A percentile compares a stretch with the other conserved stretches of the same genome.
Conservation (phyloP, 92 coral and sea anemone species). For the Blastomussa wellsi region DNA sequence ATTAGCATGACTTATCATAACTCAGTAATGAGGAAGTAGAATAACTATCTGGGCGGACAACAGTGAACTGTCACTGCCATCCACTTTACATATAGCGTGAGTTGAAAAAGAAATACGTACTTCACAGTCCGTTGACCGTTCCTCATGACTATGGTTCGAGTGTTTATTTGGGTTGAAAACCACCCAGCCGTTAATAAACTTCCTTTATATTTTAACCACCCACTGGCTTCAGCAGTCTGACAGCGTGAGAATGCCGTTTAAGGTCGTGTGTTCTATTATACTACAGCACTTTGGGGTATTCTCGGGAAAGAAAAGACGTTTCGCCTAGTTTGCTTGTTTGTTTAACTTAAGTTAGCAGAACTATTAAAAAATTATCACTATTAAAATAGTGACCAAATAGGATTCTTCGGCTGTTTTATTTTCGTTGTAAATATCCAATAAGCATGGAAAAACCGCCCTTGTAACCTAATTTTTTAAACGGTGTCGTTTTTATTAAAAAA, state of each 20-base stretch:
- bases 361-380: no score
- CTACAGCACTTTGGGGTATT: no score
- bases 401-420: no score
- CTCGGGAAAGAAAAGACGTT: not conserved
- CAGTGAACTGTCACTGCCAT: not conserved
- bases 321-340: no score
- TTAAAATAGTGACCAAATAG: no score
- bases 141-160: not conserved
- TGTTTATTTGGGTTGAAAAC: constrained; percentile 8
- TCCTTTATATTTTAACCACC: not conserved
- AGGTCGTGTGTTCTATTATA: not conserved
- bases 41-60: not conserved
- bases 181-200: not conserved
- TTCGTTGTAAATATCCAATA: no score
- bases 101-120: not conserved
- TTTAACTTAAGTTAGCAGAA: no score
- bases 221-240: not conserved
- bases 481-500: no score
- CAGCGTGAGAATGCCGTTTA: not conserved
- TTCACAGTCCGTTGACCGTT: not conserved
- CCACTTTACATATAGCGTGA: not conserved
- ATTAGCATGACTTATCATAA: not conserved
- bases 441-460: no score
- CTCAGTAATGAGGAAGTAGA: not conserved
- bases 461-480: no score